Conservation (phyloP, 2,888 invertebrate species). For the Luperina testacea region DNA sequence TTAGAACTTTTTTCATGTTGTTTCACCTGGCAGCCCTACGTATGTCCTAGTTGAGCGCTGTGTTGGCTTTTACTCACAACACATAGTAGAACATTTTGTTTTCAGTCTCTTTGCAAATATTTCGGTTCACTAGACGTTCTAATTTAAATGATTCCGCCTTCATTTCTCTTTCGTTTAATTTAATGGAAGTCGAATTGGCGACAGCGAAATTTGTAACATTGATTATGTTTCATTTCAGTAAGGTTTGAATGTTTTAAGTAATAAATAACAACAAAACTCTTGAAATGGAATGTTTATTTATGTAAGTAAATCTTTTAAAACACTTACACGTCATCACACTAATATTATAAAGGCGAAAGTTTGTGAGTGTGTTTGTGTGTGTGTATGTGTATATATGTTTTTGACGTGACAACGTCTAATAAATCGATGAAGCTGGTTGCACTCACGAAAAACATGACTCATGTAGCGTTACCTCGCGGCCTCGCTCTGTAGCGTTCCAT, state of each 20-base stretch:
- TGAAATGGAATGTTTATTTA: no score
- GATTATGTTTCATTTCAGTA: neutral
- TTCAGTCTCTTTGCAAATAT: slow-evolving; percentile 68
- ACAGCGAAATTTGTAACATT: neutral
- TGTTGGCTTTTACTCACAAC: slow-evolving; percentile 60
- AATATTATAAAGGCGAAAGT: neutral
- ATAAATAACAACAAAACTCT: neutral
- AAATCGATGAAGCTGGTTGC: no score
- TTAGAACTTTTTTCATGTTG: neutral
- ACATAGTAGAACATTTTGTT: slow-evolving; percentile 67
- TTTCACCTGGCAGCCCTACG: slow-evolving; percentile 52
- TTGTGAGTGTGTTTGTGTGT: no score
- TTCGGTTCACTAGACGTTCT: slow-evolving; percentile 64
- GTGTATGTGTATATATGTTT: no score
- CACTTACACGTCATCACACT: neutral
- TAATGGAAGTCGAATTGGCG: slow-evolving; percentile 15
- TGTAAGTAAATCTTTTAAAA: neutral
- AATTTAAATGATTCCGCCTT: slow-evolving; percentile 52
- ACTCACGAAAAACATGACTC: no score
- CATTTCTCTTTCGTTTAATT: slow-evolving; percentile 39
- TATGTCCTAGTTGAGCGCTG: slow-evolving; percentile 52
- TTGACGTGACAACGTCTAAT: no score
- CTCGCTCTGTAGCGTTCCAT: no score
- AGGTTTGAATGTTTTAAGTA: neutral
- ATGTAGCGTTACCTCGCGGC: no score